These are phyloP conservation scores for Eupithecia dodoneata DNA, from an alignment of 2,888 invertebrate genomes.

Conservation along the genomic window DNA sequence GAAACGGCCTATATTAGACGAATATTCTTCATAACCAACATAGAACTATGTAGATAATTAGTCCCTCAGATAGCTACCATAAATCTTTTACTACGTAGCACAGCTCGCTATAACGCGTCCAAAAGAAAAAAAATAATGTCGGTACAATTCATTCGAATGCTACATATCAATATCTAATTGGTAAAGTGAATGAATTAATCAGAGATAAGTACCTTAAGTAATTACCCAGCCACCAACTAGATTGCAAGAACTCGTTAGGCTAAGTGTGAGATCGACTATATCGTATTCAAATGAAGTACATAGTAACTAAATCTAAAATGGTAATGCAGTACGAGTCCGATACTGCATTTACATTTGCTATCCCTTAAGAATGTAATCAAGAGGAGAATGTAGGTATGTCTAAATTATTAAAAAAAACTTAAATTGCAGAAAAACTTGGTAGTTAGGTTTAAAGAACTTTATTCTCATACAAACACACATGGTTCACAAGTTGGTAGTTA, in stretches of 20 bases:
- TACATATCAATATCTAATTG: neutral
- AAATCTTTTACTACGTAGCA: too few species aligned
- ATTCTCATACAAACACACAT: too few species aligned
- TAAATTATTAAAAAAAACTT: too few species aligned
- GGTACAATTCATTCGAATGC: too few species aligned
- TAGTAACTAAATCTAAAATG: conserved; percentile 28
- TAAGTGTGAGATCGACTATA: conserved; percentile 30
- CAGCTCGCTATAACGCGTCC: too few species aligned
- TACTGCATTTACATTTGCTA: conserved; percentile 20
- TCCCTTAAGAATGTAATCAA: conserved; percentile 7
- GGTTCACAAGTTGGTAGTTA: too few species aligned
- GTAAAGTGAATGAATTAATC: neutral
- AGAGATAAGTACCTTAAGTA: neutral
- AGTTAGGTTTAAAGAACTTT: too few species aligned
- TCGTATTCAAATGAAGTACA: conserved; percentile 26
- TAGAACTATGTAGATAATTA: too few species aligned
- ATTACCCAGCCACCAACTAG: conserved; percentile 7
- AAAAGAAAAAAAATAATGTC: too few species aligned
- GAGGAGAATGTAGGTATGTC: neutral
- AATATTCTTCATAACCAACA: too few species aligned
- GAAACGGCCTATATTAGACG: too few species aligned
- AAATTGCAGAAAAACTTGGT: neutral
- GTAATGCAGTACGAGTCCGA: conserved; percentile 28
- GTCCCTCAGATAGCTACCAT: too few species aligned
- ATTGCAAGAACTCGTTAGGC: conserved; percentile 23